Conservation (phyloP, 2,113 vertebrate genomes). For the Hemiprocne comata region DNA sequence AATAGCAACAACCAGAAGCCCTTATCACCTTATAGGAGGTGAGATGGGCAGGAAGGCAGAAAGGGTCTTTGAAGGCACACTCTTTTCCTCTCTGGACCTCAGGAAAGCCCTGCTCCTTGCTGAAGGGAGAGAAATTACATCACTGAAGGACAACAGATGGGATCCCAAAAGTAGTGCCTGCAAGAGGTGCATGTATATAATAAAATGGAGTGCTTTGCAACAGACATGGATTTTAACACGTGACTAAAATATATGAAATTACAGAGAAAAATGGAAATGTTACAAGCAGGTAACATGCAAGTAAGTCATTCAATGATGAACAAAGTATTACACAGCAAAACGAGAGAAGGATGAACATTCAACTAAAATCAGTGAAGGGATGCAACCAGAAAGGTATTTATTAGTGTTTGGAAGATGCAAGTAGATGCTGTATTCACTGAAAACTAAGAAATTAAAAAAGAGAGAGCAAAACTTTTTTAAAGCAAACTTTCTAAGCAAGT, state of each 20-base stretch:
- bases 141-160: fast-evolving
- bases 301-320: background rate
- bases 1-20: background rate
- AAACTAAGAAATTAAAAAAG: background rate
- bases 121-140: background rate
- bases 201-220: background rate
- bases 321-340: background rate
- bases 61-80: background rate
- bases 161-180: background rate
- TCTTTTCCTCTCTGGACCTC: background rate
- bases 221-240: background rate
- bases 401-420: background rate
- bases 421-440: background rate
- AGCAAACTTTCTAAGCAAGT: background rate
- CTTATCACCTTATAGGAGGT: background rate
- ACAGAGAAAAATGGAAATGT: background rate
- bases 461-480: background rate
- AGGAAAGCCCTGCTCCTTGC: background rate
- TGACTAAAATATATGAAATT: background rate
- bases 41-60: background rate
- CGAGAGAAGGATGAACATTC: background rate
- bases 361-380: background rate
- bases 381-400: background rate
- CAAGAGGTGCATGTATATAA: background rate
- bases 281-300: background rate